These are phyloP conservation scores for Graphium colonna DNA, from an alignment of 2,888 invertebrate genomes.

Conservation along the genomic window DNA sequence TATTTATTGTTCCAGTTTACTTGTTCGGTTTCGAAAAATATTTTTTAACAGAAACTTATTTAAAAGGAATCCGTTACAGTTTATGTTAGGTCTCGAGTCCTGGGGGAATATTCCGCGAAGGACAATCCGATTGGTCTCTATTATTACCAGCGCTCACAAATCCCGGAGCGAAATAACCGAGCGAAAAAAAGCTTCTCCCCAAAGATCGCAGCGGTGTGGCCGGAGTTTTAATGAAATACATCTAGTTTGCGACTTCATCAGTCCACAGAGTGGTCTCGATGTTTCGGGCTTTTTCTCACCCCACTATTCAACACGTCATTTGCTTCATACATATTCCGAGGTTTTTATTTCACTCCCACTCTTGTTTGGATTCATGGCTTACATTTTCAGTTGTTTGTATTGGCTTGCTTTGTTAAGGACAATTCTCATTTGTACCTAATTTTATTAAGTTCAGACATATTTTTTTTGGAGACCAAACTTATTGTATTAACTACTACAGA, in stretches of 20 bases:
- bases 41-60: too few relatives aligned
- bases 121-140: neutral
- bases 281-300: slow-evolving; percentile 29
- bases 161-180: slow-evolving; percentile 23
- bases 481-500: too few relatives aligned
- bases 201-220: slow-evolving; percentile 23
- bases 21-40: too few relatives aligned
- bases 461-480: too few relatives aligned
- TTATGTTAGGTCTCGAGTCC: neutral
- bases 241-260: slow-evolving; percentile 33
- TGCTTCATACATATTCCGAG: slow-evolving; percentile 19
- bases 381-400: too few relatives aligned
- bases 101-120: neutral
- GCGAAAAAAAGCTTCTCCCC: slow-evolving; percentile 30
- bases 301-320: slow-evolving; percentile 30
- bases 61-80: neutral
- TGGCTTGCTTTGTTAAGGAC: too few relatives aligned
- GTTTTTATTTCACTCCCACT: slow-evolving; percentile 1
- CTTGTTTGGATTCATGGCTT: too few relatives aligned
- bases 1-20: too few relatives aligned
- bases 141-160: neutral
- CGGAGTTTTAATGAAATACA: slow-evolving; percentile 37
- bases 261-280: slow-evolving; percentile 27
- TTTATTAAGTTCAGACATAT: too few relatives aligned
- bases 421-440: too few relatives aligned